Evolutionary conservation across 2,113 vertebrate genomes (phyloP).

Genomic region (Castor canadensis): DNA sequence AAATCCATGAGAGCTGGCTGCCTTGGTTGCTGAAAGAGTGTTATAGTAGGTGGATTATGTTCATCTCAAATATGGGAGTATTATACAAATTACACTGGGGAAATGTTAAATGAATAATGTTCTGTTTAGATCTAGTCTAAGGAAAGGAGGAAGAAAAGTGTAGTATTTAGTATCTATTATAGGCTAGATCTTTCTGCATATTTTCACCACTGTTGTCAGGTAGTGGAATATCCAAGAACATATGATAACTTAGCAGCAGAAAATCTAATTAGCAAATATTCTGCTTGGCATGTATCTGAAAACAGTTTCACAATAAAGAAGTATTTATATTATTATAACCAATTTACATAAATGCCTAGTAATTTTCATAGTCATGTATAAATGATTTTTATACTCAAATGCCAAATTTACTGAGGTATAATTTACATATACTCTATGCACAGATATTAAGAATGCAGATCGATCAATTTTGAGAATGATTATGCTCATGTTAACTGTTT

Average conservation of each 20-base stretch:
- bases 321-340: neutral
- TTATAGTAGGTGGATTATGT: neutral
- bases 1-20: neutral
- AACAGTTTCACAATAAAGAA: neutral
- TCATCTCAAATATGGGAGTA: neutral
- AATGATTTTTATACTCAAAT: conserved; percentile 4
- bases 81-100: neutral
- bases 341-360: conserved; percentile 29
- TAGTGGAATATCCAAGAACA: neutral
- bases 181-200: neutral
- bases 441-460: neutral
- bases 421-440: neutral
- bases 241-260: neutral
- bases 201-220: neutral
- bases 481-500: neutral
- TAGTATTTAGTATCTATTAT: neutral
- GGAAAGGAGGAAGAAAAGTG: neutral
- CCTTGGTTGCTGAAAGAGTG: neutral
- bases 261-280: conserved; percentile 26
- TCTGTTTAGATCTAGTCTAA: neutral
- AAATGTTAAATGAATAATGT: neutral
- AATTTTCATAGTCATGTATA: conserved; percentile 16
- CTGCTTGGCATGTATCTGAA: neutral
- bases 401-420: neutral
- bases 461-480: conserved; percentile 2